Evolutionary conservation across 2,888 invertebrate species (phyloP).

Genomic region (Stenolophus ochropezus): DNA sequence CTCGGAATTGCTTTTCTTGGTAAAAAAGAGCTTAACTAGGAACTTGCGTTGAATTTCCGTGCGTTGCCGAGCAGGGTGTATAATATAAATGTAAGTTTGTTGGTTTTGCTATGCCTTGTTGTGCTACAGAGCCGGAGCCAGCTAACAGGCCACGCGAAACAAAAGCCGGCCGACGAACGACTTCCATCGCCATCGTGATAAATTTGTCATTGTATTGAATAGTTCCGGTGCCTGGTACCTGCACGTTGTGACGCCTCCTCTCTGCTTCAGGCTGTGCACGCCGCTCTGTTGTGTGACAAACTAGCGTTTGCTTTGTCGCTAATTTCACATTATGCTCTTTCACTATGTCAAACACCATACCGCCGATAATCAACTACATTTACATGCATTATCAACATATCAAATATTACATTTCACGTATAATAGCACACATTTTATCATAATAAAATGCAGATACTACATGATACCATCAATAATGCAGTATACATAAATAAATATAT

Average conservation of each 20-base stretch:
- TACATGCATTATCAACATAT: neutral
- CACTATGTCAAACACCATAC: neutral
- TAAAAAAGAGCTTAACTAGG: too few species aligned
- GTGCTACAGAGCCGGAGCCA: too few species aligned
- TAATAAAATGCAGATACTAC: too few species aligned
- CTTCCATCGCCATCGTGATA: slow-evolving; percentile 20
- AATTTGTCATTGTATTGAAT: slow-evolving; percentile 41
- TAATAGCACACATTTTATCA: too few species aligned
- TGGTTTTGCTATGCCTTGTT: too few species aligned
- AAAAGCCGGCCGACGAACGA: neutral
- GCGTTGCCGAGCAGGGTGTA: too few species aligned
- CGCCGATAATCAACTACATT: neutral
- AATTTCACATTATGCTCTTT: neutral
- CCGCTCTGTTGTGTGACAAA: neutral
- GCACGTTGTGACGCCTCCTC: neutral
- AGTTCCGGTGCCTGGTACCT: slow-evolving; percentile 41
- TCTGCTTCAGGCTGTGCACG: neutral
- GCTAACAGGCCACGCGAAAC: neutral
- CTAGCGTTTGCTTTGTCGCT: neutral
- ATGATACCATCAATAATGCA: too few species aligned
- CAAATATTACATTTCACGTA: too few species aligned
- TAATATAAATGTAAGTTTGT: too few species aligned
- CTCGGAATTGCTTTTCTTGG: too few species aligned
- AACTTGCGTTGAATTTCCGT: too few species aligned
- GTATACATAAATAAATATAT: too few species aligned